Conservation (phyloP, 2,888 invertebrate genomes). For the Tillus elongatus region DNA sequence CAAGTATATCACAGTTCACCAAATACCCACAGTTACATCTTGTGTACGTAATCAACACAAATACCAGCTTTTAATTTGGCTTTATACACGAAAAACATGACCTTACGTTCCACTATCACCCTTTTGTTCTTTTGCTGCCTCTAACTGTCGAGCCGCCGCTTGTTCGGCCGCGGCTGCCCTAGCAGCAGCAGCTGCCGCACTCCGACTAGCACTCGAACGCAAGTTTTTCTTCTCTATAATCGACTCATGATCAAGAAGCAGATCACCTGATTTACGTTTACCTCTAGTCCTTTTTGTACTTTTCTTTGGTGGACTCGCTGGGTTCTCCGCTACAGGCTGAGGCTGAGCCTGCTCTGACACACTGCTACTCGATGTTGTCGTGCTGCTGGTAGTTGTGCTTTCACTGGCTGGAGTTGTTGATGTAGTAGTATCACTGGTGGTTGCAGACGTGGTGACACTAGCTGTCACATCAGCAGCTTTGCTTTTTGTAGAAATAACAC, state of each 20-base stretch:
- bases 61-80: too few species aligned
- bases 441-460: neutral
- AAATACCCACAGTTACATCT: slow-evolving; percentile 29
- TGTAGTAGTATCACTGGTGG: neutral
- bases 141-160: slow-evolving; percentile 23
- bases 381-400: too few species aligned
- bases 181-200: slow-evolving; percentile 48
- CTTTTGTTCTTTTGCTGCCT: slow-evolving; percentile 3
- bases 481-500: too few species aligned
- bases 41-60: neutral
- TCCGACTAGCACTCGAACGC: slow-evolving; percentile 65
- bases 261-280: slow-evolving; percentile 43
- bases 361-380: neutral
- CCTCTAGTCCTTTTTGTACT: slow-evolving; percentile 38
- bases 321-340: slow-evolving; percentile 22
- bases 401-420: too few species aligned
- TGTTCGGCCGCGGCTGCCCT: slow-evolving; percentile 44
- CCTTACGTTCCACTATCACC: slow-evolving; percentile 8
- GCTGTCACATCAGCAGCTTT: neutral
- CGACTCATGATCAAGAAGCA: slow-evolving; percentile 46
- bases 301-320: slow-evolving; percentile 33
- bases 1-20: slow-evolving; percentile 41
- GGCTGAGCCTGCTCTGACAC: slow-evolving; percentile 15
- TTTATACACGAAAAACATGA: too few species aligned
- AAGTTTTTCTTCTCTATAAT: slow-evolving; percentile 52